phyloP scores from a whole-genome alignment of 2,888 invertebrate species.

The Diadegma fenestrale region DNA sequence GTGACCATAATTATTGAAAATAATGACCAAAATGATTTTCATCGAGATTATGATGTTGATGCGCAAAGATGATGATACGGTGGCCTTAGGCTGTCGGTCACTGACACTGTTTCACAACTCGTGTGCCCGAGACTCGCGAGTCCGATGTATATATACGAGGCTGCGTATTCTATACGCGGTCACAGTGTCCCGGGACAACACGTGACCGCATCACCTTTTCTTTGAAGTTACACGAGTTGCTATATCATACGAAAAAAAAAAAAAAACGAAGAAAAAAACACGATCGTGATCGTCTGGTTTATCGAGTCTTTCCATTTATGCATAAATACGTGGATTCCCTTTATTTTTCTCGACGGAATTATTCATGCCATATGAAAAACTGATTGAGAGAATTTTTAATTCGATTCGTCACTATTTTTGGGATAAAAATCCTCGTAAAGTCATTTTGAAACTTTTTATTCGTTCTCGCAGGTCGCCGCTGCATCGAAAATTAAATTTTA shows the following conservation, averaged over 20 bases:
- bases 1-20: background rate
- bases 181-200: slow-evolving; percentile 48
- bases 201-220: slow-evolving; percentile 59
- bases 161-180: slow-evolving; percentile 28
- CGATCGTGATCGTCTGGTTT: slow-evolving; percentile 19
- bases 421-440: background rate
- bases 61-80: slow-evolving; percentile 75
- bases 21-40: slow-evolving; percentile 33
- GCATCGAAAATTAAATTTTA: no score
- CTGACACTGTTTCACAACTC: slow-evolving; percentile 83
- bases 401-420: background rate
- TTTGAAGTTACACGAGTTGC: slow-evolving; percentile 26
- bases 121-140: slow-evolving; percentile 47
- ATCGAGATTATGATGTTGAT: slow-evolving; percentile 30
- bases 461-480: no score
- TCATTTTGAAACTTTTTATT: background rate
- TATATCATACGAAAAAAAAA: background rate
- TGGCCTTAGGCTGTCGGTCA: slow-evolving; percentile 85
- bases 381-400: background rate
- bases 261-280: background rate
- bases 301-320: slow-evolving; percentile 1
- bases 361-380: background rate
- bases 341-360: background rate
- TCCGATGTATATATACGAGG: slow-evolving; percentile 31
- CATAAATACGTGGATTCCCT: background rate